Base-by-base conservation (phyloP, 2,113 vertebrate genomes). In the Irena cyanogastra region DNA sequence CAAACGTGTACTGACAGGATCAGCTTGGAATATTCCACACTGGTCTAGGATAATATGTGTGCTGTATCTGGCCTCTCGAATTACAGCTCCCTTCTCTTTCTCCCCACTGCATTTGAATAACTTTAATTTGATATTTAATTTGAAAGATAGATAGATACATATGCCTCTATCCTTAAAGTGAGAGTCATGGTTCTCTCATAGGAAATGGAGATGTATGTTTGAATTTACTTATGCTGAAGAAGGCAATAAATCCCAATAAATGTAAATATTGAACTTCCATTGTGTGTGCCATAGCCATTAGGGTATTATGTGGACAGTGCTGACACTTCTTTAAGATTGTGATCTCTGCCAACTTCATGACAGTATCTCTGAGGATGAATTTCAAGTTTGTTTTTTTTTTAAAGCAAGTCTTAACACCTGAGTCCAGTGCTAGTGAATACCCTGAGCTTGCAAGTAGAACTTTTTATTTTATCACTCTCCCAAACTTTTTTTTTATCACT, bases 41-140 rank as follows among this genome's bases (percentile, higher is more conserved):
- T 2, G 7, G 31, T 56, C 24, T 49, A 23, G 33, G 33, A 30
- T 65, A 47, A 11, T 33, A 10, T 22, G 33, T 64, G 13, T 49
- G 8, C 49, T 56, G 17, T 26, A 13, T 57, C 26, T 22, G 31
- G 11, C n/a, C 11, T 83, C 75, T 60, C 85, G 47, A 76, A 30
- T 60, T 78, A 49, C 2, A 14, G 28, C 54, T 27, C 8, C 8
- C 2, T 2, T 1, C 3, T 5, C 2, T 41, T 61, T 3, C 4
- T 1, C 5, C 14, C 10, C 15, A 8, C 6, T 7, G 1, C 2
- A 6, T 84, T 77, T 86, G 22, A 84, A 35, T 63, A 70, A 47
- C 14, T 68, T 84, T 71, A 60, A 50, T 50, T 89, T 47, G 5
- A 72, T 53, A 87, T 78, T 75, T 91, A 57, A 33, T 57, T 84